These are phyloP conservation scores for Oxystoma pomonae DNA, from an alignment of 2,888 invertebrate genomes.

Conservation along the genomic window DNA sequence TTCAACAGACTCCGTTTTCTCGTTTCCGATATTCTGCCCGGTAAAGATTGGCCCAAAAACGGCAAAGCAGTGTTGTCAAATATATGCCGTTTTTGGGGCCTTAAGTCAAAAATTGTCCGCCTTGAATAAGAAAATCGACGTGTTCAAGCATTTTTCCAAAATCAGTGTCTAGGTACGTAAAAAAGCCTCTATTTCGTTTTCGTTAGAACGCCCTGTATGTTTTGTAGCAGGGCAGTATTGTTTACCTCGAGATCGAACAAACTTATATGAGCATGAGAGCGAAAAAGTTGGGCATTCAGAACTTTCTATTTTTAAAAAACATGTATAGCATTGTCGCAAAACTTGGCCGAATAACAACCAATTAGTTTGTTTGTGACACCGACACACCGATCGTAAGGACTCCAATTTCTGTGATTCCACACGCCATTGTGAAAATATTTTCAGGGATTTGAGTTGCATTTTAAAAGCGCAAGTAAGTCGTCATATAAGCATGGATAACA, in stretches of 20 bases:
- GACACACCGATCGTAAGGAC: not conserved
- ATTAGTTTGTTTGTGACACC: not conserved
- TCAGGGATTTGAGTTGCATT: no score
- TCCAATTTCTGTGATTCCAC: not conserved
- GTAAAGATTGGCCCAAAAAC: no score
- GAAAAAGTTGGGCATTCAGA: conserved; percentile 5
- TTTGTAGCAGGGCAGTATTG: no score
- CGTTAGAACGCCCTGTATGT: not conserved
- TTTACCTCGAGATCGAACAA: conserved; percentile 3
- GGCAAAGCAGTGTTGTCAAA: no score
- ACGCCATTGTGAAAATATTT: no score
- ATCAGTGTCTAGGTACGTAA: not conserved
- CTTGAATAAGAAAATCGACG: not conserved
- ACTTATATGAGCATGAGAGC: conserved; percentile 22
- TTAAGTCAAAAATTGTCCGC: no score
- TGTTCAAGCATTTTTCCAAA: not conserved
- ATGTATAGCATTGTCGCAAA: not conserved
- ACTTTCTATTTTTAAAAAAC: not conserved
- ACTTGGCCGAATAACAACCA: not conserved
- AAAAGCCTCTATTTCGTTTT: not conserved
- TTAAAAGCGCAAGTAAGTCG: no score
- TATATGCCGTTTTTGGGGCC: no score
- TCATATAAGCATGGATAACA: no score
- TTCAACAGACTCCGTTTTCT: no score
- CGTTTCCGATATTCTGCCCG: no score